A percentile compares a stretch with the other conserved stretches of the same genome.
Conservation (phyloP, 2,888 invertebrate species). For the Nephrocerus scutellatus region DNA sequence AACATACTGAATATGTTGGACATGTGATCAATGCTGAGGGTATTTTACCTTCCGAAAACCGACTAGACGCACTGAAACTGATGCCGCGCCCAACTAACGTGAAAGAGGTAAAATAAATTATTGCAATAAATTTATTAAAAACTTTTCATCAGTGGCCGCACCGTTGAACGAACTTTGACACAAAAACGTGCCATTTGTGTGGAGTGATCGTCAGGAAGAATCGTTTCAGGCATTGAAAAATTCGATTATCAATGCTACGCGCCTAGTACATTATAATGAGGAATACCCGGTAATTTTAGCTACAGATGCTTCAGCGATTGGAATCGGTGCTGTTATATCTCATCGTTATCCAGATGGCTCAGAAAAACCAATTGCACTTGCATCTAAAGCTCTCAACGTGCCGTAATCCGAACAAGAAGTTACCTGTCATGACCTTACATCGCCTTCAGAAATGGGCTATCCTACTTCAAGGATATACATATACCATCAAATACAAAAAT, state of each 20-base stretch:
- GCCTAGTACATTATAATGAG: conserved; percentile 17
- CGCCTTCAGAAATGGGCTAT: conserved; percentile 18
- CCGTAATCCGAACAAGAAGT: conserved; percentile 15
- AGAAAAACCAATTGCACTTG: conserved; percentile 17
- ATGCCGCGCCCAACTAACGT: no score
- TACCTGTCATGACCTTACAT: conserved; percentile 17
- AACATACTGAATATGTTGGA: no score
- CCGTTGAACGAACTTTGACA: conserved; percentile 9
- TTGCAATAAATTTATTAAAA: conserved; percentile 18
- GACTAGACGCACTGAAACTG: no score
- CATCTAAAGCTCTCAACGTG: conserved; percentile 18
- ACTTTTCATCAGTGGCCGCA: conserved; percentile 13
- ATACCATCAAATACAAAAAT: conserved; percentile 11
- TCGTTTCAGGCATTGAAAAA: no score
- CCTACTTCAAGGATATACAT: conserved; percentile 9
- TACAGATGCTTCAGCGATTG: conserved; percentile 15
- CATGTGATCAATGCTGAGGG: no score
- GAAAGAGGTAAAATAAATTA: conserved; percentile 23
- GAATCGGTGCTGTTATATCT: conserved; percentile 15
- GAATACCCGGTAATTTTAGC: conserved; percentile 15
- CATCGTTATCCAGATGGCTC: conserved; percentile 11
- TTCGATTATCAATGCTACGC: no score
- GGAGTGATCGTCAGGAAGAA: no score
- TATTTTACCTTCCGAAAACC: no score
- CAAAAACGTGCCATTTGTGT: no score